Conservation (phyloP, 1,140 invertebrate species). For the Brachionus paranguensis region DNA sequence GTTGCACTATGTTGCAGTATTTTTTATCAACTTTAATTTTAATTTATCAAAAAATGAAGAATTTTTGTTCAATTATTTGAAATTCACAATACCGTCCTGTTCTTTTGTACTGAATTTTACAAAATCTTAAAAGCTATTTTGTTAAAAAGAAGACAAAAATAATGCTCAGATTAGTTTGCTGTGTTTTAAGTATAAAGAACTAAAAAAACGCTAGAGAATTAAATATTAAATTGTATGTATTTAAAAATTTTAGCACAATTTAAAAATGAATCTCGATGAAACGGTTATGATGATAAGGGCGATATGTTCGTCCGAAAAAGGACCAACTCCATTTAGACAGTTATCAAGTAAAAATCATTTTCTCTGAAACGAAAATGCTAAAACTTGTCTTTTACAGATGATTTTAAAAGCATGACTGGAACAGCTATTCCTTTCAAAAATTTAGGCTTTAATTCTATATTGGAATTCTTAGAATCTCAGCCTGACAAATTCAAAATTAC, state of each 20-base stretch:
- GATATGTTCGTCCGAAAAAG: neutral
- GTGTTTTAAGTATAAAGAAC: neutral
- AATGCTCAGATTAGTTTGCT: neutral
- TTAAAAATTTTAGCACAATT: neutral
- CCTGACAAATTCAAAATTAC: conserved; percentile 3
- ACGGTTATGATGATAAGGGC: conserved; percentile 16
- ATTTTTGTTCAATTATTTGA: too few relatives aligned
- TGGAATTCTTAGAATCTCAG: conserved; percentile 9
- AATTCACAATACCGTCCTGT: too few relatives aligned
- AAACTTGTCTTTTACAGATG: neutral
- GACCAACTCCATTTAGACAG: neutral
- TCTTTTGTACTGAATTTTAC: too few relatives aligned
- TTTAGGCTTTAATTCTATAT: neutral
- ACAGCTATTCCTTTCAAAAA: neutral
- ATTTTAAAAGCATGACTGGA: neutral
- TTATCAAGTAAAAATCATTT: neutral
- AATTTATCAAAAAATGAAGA: too few relatives aligned
- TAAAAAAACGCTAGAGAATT: neutral
- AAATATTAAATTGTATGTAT: neutral
- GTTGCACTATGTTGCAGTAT: too few relatives aligned
- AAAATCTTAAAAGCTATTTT: neutral
- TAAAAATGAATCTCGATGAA: conserved; percentile 21
- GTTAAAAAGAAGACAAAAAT: neutral
- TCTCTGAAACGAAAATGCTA: too few relatives aligned
- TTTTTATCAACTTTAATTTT: too few relatives aligned